Percentiles rank a stretch among this genome's conserved stretches.
phyloP scores from a whole-genome alignment of 2,888 invertebrate genomes.

The Bombylius major region DNA sequence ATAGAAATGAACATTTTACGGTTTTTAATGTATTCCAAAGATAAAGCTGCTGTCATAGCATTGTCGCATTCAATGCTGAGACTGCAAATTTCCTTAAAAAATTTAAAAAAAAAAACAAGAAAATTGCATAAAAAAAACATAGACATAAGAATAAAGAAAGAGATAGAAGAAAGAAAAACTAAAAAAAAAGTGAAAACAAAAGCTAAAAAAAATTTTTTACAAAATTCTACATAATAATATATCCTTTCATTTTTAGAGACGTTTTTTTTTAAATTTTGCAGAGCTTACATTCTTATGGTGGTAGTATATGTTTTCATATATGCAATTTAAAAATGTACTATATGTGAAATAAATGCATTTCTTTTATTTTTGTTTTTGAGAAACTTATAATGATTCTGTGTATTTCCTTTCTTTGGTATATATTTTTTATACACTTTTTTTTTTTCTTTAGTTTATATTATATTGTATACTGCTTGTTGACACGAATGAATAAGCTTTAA shows the following conservation, averaged over 20 bases:
- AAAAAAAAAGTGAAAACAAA: background rate
- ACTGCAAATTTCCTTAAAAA: background rate
- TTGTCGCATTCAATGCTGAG: constrained; percentile 4
- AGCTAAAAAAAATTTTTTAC: background rate
- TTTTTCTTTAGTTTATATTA: background rate
- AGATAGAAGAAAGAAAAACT: background rate
- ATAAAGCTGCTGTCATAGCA: constrained; percentile 2
- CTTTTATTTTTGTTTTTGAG: too few species aligned
- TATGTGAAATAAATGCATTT: too few species aligned
- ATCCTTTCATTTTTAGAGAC: too few species aligned
- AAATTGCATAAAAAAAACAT: background rate
- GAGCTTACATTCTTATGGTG: too few species aligned
- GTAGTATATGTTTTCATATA: too few species aligned
- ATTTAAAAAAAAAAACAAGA: background rate
- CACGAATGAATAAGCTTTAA: background rate
- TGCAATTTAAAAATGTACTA: too few species aligned
- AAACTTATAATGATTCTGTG: too few species aligned
- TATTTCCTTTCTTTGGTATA: background rate
- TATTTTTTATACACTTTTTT: background rate
- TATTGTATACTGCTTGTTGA: background rate
- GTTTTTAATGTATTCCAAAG: background rate
- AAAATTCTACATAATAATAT: too few species aligned
- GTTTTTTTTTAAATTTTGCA: too few species aligned
- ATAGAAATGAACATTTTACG: background rate
- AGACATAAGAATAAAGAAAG: too few species aligned